Base-by-base conservation (phyloP, 2,888 invertebrate genomes). In the Desoria tigrina region DNA sequence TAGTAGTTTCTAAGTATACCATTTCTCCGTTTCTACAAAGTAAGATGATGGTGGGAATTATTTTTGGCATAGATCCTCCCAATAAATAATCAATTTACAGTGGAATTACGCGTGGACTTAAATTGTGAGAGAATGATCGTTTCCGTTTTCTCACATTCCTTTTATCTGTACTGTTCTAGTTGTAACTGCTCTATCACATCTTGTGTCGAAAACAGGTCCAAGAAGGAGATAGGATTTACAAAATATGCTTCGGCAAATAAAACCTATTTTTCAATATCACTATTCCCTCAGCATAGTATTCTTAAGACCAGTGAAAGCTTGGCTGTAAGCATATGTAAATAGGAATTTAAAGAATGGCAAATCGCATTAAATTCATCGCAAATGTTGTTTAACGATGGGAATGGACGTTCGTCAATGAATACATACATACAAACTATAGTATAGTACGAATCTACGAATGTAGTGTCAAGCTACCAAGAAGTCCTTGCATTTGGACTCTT, bases 141-240 rank as follows among this genome's bases (percentile, higher is more conserved):
- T 74, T 75, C 75, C 75, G 68, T 61, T 74, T 75, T 75, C 75
- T 75, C 75, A 75, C 73, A 73, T 61, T 73, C 71, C 72, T 72
- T 73, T 51, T 42, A 63, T 45, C 45, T 18, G 16, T 16, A 6
- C 45, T 45, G 16, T 3, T 45, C n/a, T 16, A 6, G 45, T 16
- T 21, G 45, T 45, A 21, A 11, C n/a, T n/a, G n/a, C n/a, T n/a
- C n/a, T n/a, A n/a, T n/a, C n/a, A n/a, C n/a, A n/a, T n/a, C n/a
- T n/a, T n/a, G n/a, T n/a, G n/a, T n/a, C n/a, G n/a, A n/a, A n/a
- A 45, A 45, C n/a, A 45, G 45, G 16, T 45, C 39, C 9, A 39
- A 39, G 39, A 39, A 16, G 9, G 9, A 39, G 16, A 39, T 39
- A 39, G n/a, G n/a, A n/a, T n/a, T n/a, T n/a, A 39, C 16, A 39